Evolutionary conservation across 2,797 vertebrate species (phyloP).

Genomic region (Bufotes viridis): DNA sequence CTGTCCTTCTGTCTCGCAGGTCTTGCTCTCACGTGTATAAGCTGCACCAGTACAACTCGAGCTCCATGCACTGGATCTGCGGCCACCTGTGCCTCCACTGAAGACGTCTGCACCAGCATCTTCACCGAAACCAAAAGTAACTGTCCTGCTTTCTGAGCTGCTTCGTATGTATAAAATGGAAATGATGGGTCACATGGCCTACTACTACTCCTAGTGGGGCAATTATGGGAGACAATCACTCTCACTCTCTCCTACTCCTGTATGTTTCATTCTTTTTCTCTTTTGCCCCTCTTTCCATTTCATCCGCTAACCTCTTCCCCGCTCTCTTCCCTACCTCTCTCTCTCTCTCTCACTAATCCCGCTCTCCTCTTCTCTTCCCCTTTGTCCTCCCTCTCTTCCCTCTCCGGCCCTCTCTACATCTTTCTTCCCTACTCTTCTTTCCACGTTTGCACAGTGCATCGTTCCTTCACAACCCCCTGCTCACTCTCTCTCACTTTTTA

Average conservation of each 20-base stretch:
- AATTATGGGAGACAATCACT: neutral
- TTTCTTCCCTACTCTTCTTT: too few relatives aligned
- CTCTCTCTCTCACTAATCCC: neutral
- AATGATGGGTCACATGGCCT: neutral
- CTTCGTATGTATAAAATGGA: too few relatives aligned
- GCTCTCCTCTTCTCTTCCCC: too few relatives aligned
- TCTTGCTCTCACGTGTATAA: slow-evolving; percentile 5
- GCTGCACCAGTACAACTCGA: neutral
- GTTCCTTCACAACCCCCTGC: too few relatives aligned
- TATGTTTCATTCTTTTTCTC: neutral
- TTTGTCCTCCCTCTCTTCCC: neutral
- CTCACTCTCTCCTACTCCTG: neutral
- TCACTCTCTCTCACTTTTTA: too few relatives aligned
- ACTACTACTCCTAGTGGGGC: neutral
- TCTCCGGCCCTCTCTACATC: too few relatives aligned
- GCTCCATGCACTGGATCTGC: neutral
- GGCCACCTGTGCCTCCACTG: neutral
- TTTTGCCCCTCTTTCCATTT: neutral
- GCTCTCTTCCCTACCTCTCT: neutral
- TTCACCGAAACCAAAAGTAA: slow-evolving; percentile 28
- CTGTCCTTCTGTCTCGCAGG: neutral
- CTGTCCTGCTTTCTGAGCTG: neutral
- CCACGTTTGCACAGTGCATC: too few relatives aligned
- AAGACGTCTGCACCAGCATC: slow-evolving; percentile 1
- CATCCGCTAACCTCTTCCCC: too few relatives aligned